Evolutionary conservation across 2,113 vertebrate genomes (phyloP), one percentile per base, ranked within the genome.

Genomic region (Columba livia): DNA sequence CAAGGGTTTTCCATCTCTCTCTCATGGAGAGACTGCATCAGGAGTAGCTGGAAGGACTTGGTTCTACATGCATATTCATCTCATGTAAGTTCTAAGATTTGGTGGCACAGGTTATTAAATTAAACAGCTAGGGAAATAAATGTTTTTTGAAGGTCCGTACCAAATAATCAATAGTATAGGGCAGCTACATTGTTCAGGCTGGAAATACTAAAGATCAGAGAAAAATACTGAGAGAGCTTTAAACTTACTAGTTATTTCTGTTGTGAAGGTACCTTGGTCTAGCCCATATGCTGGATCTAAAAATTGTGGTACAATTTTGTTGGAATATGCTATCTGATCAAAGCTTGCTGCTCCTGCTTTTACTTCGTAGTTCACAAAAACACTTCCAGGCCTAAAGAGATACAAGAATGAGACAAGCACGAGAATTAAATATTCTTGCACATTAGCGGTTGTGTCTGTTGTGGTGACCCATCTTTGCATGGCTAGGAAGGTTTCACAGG

Each of bases 371-470:
- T 12, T 18, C 79, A 98, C 98, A 48, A 78, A 10, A 82, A 98
- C 88, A 69, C 98, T 98, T 85, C 98, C 98, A 26, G 90, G 72
- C 73, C 98, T 98, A 86, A 71, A 91, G 3, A 95, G 78, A 97
- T 15, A 97, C 2, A 88, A 95, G 53, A 50, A 81, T 6, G 1
- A 90, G 42, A 93, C n/a, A 83, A 86, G 8, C 5, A 67, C 2
- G 24, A 74, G n/a, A 71, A 92, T 69, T 32, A 79, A 42, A 86
- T 56, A 78, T 24, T 6, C 20, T 38, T 78, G 29, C 29, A 26
- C 26, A 60, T 47, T 7, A 82, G 20, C 51, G 23, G 12, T 14
- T 69, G 85, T 69, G 38, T 75, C 0, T 61, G 19, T 34, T 51
- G 34, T 48, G 23, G 7, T 67, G 53, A 56, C 70, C 26, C 12